Conservation (phyloP, 2,888 invertebrate genomes). For the Nephrocerus scutellatus region DNA sequence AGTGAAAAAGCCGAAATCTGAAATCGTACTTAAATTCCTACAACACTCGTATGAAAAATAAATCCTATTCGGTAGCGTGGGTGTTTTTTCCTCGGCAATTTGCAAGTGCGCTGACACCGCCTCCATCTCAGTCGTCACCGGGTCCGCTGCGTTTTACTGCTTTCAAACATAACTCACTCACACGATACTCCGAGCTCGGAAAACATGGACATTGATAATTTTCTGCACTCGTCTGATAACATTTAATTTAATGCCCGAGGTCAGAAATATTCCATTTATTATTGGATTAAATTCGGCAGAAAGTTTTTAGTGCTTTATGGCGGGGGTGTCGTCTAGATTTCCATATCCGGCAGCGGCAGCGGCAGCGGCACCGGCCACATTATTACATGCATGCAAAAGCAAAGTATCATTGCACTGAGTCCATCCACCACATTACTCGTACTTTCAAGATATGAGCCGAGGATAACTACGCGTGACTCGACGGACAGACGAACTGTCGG, state of each 20-base stretch:
- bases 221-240: slow-evolving; percentile 48
- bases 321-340: slow-evolving; percentile 11
- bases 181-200: slow-evolving; percentile 4
- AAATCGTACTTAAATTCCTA: too few relatives aligned
- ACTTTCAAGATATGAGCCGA: slow-evolving; percentile 18
- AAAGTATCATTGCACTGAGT: slow-evolving; percentile 8
- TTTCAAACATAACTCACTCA: not conserved
- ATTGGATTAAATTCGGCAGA: slow-evolving; percentile 48
- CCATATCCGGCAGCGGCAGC: slow-evolving; percentile 14
- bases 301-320: slow-evolving; percentile 27
- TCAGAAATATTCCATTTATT: slow-evolving; percentile 50
- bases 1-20: too few relatives aligned
- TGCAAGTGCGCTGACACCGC: too few relatives aligned
- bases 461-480: not conserved
- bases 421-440: slow-evolving; percentile 15
- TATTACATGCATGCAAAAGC: slow-evolving; percentile 27
- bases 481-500: not conserved
- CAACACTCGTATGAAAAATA: too few relatives aligned
- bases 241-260: slow-evolving; percentile 50
- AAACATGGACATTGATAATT: slow-evolving; percentile 38
- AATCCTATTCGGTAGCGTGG: too few relatives aligned
- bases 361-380: slow-evolving; percentile 23
- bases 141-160: slow-evolving; percentile 5
- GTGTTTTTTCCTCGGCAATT: too few relatives aligned
- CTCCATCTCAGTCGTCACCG: too few relatives aligned